Evolutionary conservation across 2,888 invertebrate species (phyloP).

Genomic region (Agrochola macilenta): DNA sequence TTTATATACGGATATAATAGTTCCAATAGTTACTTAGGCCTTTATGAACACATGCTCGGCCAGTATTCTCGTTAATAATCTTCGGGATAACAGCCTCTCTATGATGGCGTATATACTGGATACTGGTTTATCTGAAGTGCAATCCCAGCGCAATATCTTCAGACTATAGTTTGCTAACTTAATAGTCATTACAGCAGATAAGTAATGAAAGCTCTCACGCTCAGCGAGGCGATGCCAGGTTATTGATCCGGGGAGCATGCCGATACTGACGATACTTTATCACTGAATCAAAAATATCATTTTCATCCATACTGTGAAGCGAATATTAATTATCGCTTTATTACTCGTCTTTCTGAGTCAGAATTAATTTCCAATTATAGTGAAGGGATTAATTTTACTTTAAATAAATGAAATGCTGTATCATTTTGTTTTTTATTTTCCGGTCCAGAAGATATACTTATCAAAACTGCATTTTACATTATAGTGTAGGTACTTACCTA

Average conservation of each 20-base stretch:
- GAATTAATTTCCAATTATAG: constrained; percentile 22
- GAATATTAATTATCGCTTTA: constrained; percentile 35
- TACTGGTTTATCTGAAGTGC: constrained; percentile 48
- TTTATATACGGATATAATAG: constrained; percentile 74
- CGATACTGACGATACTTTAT: constrained; percentile 26
- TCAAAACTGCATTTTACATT: background rate
- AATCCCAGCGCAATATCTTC: constrained; percentile 45
- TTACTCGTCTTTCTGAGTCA: constrained; percentile 21
- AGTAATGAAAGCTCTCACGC: constrained; percentile 71
- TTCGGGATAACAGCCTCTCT: constrained; percentile 43
- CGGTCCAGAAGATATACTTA: too few relatives aligned
- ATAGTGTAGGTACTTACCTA: too few relatives aligned
- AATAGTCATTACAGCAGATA: constrained; percentile 68
- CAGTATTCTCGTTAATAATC: constrained; percentile 40
- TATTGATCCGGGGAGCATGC: constrained; percentile 67
- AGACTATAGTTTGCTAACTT: constrained; percentile 61
- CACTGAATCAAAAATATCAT: constrained; percentile 24
- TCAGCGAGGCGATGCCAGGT: constrained; percentile 62
- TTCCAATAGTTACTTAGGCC: constrained; percentile 57
- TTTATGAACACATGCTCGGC: constrained; percentile 36
- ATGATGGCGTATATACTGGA: constrained; percentile 18
- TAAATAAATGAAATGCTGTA: background rate
- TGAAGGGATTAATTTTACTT: constrained; percentile 8
- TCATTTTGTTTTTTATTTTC: background rate
- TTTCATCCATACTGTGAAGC: constrained; percentile 5